phyloP scores from a whole-genome alignment of 2,888 invertebrate genomes.

The Erebia aethiops region DNA sequence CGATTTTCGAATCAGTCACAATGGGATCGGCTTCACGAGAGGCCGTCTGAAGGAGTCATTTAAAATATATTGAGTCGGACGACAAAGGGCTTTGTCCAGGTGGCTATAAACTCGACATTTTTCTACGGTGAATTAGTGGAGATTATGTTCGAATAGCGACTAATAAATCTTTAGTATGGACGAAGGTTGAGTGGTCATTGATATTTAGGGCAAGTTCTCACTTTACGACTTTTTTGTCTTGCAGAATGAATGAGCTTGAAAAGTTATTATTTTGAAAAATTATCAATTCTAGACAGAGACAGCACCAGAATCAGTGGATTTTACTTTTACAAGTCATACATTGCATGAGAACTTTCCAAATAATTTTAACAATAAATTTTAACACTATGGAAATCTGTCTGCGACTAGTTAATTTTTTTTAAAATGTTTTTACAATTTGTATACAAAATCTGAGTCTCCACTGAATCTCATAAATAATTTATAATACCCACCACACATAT shows the following conservation, averaged over 20 bases:
- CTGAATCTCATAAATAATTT: no score
- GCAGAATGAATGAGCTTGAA: not conserved
- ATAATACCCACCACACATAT: no score
- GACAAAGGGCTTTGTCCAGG: slow-evolving; percentile 74
- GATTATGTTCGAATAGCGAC: slow-evolving; percentile 75
- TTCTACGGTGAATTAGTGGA: slow-evolving; percentile 79
- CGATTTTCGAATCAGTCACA: slow-evolving; percentile 70
- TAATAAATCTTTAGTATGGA: slow-evolving; percentile 74
- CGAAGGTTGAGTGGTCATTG: slow-evolving; percentile 65
- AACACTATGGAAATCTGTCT: not conserved
- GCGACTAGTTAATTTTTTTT: no score
- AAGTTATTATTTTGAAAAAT: not conserved
- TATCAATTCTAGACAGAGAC: not conserved
- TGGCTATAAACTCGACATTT: slow-evolving; percentile 72
- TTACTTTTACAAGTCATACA: not conserved
- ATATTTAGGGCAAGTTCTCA: slow-evolving; percentile 52
- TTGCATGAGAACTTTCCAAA: no score
- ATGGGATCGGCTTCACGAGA: slow-evolving; percentile 63
- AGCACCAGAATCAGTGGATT: not conserved
- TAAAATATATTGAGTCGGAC: slow-evolving; percentile 77
- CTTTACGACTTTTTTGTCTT: not conserved
- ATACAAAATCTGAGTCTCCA: no score
- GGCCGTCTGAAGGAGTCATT: slow-evolving; percentile 72
- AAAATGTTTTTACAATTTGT: no score
- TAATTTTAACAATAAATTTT: no score